A percentile compares a stretch with the other conserved stretches of the same genome.
Evolutionary conservation across 37 sponge, comb jelly and placozoan genomes (phyloP).

Genomic region (Aphrocallistes beatrix): DNA sequence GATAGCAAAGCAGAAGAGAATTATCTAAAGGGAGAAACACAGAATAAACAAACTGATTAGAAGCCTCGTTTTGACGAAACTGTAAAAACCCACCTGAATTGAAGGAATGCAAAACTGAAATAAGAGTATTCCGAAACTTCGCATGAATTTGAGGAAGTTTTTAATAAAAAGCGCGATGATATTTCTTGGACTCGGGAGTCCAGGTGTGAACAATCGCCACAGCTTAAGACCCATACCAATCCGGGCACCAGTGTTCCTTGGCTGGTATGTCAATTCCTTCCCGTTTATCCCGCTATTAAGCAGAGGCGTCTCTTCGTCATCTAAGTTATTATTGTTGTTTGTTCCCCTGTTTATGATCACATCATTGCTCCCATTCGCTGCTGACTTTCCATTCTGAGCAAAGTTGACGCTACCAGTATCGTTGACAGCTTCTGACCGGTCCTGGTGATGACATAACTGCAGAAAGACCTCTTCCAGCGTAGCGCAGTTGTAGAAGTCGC

Average conservation of each 20-base stretch:
- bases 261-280: no score
- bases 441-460: constrained; percentile 40
- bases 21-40: not conserved
- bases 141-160: constrained; percentile 8
- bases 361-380: not conserved
- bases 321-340: not conserved
- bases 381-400: not conserved
- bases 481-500: constrained; percentile 28
- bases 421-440: not conserved
- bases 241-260: not conserved
- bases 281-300: not conserved
- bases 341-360: not conserved
- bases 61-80: not conserved
- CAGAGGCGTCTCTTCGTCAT: constrained; percentile 14
- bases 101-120: constrained; percentile 56
- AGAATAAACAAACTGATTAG: not conserved
- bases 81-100: constrained; percentile 24
- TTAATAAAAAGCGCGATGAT: constrained; percentile 9
- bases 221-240: not conserved
- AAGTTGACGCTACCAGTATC: not conserved
- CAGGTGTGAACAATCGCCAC: not conserved
- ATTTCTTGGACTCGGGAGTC: not conserved
- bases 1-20: constrained; percentile 46
- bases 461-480: constrained; percentile 75
- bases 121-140: constrained; percentile 33